These are phyloP conservation scores for Drosophila neotestacea DNA, from an alignment of 2,888 invertebrate genomes.

Conservation along the genomic window DNA sequence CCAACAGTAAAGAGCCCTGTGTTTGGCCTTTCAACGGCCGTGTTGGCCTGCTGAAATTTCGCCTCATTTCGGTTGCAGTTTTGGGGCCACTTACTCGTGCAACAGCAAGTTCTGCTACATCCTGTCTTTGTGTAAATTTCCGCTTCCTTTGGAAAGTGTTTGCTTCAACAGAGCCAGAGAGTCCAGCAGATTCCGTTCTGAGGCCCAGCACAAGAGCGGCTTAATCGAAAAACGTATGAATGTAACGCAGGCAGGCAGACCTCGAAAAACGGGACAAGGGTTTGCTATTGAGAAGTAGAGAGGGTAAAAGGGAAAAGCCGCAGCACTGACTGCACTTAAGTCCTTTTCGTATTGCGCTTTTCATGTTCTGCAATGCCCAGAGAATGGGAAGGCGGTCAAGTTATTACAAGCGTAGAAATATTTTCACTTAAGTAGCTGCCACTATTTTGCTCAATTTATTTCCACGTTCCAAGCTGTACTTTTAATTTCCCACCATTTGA, in stretches of 20 bases:
- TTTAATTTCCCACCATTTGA: constrained; percentile 63
- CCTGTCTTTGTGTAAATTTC: constrained; percentile 79
- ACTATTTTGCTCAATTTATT: constrained; percentile 80
- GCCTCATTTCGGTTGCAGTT: constrained; percentile 65
- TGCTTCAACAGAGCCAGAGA: constrained; percentile 21
- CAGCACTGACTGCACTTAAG: constrained; percentile 66
- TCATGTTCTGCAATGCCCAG: not conserved
- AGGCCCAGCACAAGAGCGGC: constrained; percentile 40
- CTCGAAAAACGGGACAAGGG: constrained; percentile 17
- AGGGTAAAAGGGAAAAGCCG: constrained; percentile 26
- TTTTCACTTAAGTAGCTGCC: constrained; percentile 81
- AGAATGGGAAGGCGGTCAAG: constrained; percentile 55
- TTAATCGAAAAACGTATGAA: constrained; percentile 79
- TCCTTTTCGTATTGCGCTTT: constrained; percentile 66
- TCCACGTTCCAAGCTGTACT: constrained; percentile 53
- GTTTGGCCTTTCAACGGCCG: constrained; percentile 56
- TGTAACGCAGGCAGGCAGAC: constrained; percentile 48
- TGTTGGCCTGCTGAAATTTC: constrained; percentile 61
- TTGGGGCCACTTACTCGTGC: constrained; percentile 47
- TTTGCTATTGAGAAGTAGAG: not conserved
- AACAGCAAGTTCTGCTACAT: constrained; percentile 71
- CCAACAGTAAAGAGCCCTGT: constrained; percentile 35
- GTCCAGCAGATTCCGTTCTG: constrained; percentile 45
- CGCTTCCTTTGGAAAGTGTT: constrained; percentile 64
- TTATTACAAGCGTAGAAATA: constrained; percentile 78